phyloP scores from a whole-genome alignment of 2,113 vertebrate species.

The Callithrix jacchus region DNA sequence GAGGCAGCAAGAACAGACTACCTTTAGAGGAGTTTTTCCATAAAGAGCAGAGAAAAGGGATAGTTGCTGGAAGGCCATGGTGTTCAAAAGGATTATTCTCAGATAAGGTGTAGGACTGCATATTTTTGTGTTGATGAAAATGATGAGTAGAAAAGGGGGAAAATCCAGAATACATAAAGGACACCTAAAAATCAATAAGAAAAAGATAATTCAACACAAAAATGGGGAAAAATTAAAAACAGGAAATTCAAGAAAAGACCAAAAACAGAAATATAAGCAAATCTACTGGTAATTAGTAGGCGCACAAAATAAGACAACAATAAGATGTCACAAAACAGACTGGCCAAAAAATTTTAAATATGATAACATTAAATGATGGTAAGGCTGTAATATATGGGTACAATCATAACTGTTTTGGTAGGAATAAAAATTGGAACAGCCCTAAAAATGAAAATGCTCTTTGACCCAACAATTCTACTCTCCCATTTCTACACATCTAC shows the following conservation, averaged over 20 bases:
- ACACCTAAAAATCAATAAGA: neutral
- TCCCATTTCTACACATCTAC: neutral
- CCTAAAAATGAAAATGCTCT: conserved; percentile 19
- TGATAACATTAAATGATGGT: conserved; percentile 39
- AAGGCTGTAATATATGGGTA: neutral
- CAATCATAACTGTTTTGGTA: neutral
- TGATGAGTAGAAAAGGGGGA: neutral
- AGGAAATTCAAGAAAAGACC: conserved; percentile 19
- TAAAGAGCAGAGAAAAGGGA: neutral
- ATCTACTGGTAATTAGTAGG: neutral
- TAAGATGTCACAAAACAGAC: neutral
- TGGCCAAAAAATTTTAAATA: conserved; percentile 20
- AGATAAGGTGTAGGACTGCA: neutral
- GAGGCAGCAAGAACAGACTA: neutral
- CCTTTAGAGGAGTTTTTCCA: neutral
- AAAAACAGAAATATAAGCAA: conserved; percentile 44
- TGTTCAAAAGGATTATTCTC: neutral
- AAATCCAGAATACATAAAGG: neutral
- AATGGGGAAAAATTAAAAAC: neutral
- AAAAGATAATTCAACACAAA: conserved; percentile 53
- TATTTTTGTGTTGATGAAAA: conserved; percentile 18
- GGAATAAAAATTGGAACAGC: neutral
- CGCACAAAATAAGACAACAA: conserved; percentile 7
- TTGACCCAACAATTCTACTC: neutral
- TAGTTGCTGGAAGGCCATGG: neutral